Base-by-base conservation (phyloP, 2,113 vertebrate species). In the Pelusios castaneus region DNA sequence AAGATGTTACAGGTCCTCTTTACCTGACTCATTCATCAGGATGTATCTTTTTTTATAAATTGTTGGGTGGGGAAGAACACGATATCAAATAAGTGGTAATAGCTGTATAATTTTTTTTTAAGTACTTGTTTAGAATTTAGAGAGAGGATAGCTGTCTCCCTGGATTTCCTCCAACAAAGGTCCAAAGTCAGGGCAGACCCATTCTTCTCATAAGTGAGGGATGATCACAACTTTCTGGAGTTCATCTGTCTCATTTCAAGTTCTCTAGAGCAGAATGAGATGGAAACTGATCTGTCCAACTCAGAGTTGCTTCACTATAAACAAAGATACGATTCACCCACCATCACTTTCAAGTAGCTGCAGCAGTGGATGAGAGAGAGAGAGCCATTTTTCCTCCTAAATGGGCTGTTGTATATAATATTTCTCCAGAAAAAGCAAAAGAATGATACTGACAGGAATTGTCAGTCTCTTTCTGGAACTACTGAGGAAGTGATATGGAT, bases 21-120 rank as follows among this genome's bases (percentile, higher is more conserved):
- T 97, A 92, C 95, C 95, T 97, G 97, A 92, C 97, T 97, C 98
- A 98, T 98, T 97, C 97, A 96, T 97, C 98, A 98, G 97, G 98
- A 97, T 82, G 98, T 99, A 99, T 99, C 98, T 99, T 99, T 99
- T n/a, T 97, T 89, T 34, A 92, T 93, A 96, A 84, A 84, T 95
- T 84, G 56, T 87, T 93, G 82, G 31, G 76, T 96, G 56, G 90
- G 79, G 85, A 94, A 87, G 80, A 90, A 79, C 60, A 76, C 56
- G 0, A 58, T 78, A 78, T 13, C 92, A 79, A 90, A 52, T 8
- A 58, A 75, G 24, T 67, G 21, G 17, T 83, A 52, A 1, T 56
- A 87, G 22, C 75, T 4, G 49, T 67, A 45, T 27, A 76, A 45
- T 45, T 29, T 43, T 27, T 8, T 52, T 52, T 52, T 45, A 25